Base-by-base conservation (phyloP, 2,797 vertebrate species). In the Lepilemur ruficaudatus region DNA sequence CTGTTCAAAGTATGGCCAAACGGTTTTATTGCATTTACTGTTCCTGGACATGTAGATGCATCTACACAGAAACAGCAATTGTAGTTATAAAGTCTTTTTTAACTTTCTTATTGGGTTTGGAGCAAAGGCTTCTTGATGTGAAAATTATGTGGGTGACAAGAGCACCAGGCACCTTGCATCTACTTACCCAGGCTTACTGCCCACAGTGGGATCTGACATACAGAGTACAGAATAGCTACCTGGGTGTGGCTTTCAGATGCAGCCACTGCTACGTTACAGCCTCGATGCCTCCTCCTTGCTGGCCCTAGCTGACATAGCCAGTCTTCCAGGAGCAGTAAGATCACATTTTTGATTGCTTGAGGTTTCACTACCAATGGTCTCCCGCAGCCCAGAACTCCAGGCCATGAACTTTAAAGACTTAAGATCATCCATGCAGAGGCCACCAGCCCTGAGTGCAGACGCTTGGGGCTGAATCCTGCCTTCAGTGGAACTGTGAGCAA, bases 1-100 rank as follows among this genome's bases (percentile, higher is more conserved):
- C 72, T 84, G 48, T 57, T 80, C 65, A 78, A 78, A 55, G 59
- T 73, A 63, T 48, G 82, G 72, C 50, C 87, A 48, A 81, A 89
- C 75, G 48, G 28, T 96, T 95, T 97, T 95, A 95, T 88, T 95
- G 94, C 91, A 92, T 95, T 93, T 95, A 90, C 88, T 87, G 46
- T 79, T 92, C 65, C 88, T 76, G 65, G 69, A 76, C 43, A 35
- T 32, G 63, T 3, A 83, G 65, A 50, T 28, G n/a, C 28, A 70
- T 25, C 81, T 46, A 93, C n/a, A 30, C 43, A 83, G 69, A 65
- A 72, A 83, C 35, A 82, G 65, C 57, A 69, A 81, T 46, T 65
- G 0, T 70, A 67, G n/a, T 41, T 83, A 28, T 32, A 90, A 72
- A 93, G 57, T 48, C 55, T 41, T 9, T 48, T 9, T 48, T n/a